A percentile compares a stretch with the other conserved stretches of the same genome.
Evolutionary conservation across 2,113 vertebrate species (phyloP).

Genomic region (Gambusia affinis): DNA sequence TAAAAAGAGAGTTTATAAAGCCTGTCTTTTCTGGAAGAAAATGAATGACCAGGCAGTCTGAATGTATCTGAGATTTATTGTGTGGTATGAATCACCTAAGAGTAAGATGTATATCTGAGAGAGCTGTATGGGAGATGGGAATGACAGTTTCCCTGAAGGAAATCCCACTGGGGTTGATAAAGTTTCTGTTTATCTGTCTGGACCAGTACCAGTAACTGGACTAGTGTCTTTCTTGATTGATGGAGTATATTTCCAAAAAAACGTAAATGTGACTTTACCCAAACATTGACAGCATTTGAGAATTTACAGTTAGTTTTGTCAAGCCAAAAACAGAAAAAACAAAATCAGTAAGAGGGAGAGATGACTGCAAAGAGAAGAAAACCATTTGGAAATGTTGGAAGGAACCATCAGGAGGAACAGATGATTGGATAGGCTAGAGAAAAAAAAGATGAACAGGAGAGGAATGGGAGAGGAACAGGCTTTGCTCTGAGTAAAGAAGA

Average conservation of each 20-base stretch:
- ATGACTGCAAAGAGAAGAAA: slow-evolving; percentile 33
- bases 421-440: slow-evolving; percentile 10
- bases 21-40: background rate
- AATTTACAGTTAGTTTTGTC: slow-evolving; percentile 23
- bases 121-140: too few species aligned
- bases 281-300: slow-evolving; percentile 18
- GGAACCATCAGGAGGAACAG: slow-evolving; percentile 21
- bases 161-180: too few species aligned
- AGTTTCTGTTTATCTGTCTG: too few species aligned
- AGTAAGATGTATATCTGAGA: too few species aligned
- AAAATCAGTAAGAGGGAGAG: background rate
- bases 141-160: too few species aligned
- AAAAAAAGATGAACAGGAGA: slow-evolving; percentile 5
- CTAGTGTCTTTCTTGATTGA: too few species aligned
- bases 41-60: too few species aligned
- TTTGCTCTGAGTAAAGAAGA: slow-evolving; percentile 19
- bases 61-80: too few species aligned
- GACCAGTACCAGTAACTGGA: background rate
- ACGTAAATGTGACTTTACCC: background rate
- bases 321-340: slow-evolving; percentile 11
- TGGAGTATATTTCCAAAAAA: background rate
- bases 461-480: slow-evolving; percentile 9
- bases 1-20: background rate
- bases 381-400: slow-evolving; percentile 35
- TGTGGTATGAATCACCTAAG: background rate